phyloP scores from a whole-genome alignment of 2,113 vertebrate species.

The Gadus macrocephalus region DNA sequence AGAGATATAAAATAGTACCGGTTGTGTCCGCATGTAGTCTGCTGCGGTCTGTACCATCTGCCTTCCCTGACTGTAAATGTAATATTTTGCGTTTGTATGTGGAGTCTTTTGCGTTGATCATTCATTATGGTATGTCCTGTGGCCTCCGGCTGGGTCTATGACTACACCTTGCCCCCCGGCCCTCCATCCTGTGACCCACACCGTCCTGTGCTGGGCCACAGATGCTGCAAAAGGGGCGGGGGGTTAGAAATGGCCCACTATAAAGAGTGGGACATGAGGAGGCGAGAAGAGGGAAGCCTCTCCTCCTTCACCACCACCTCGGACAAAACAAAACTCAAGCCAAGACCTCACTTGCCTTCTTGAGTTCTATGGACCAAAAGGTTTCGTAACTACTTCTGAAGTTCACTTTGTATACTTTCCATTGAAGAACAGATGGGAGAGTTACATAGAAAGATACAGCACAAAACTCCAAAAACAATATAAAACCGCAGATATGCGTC shows the following conservation, averaged over 20 bases:
- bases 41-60: constrained; percentile 31
- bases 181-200: constrained; percentile 1
- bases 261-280: too few species aligned
- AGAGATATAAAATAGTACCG: constrained; percentile 33
- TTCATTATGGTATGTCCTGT: constrained; percentile 16
- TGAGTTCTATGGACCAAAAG: constrained; percentile 34
- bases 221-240: too few species aligned
- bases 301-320: not conserved
- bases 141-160: constrained; percentile 17
- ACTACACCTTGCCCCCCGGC: constrained; percentile 12
- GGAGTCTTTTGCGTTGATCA: constrained; percentile 59
- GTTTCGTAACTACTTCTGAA: constrained; percentile 26
- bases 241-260: too few species aligned
- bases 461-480: constrained; percentile 36
- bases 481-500: constrained; percentile 28
- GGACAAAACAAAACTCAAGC: not conserved
- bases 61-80: constrained; percentile 47
- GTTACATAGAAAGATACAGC: constrained; percentile 62
- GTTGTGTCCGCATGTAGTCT: constrained; percentile 14
- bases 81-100: constrained; percentile 6
- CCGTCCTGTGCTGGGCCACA: not conserved
- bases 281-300: not conserved
- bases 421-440: constrained; percentile 56
- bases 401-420: constrained; percentile 42
- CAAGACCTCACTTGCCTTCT: not conserved